phyloP scores from a whole-genome alignment of 2,888 invertebrate species.

The Tetragnatha montana region DNA sequence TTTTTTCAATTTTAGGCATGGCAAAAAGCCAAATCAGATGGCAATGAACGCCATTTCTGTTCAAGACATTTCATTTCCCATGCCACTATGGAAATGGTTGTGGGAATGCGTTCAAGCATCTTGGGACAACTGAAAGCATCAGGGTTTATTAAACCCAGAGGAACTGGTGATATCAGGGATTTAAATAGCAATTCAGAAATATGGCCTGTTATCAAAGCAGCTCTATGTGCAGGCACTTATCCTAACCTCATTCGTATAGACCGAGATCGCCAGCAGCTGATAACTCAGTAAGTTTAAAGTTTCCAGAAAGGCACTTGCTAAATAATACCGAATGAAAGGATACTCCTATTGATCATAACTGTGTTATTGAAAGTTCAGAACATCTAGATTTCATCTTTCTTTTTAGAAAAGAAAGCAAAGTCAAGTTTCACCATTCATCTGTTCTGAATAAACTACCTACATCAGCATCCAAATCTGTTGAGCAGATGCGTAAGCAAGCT shows the following conservation, averaged over 20 bases:
- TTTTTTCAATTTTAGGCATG: constrained; percentile 81
- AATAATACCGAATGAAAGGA: neutral
- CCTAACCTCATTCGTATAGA: constrained; percentile 89
- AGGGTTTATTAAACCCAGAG: constrained; percentile 82
- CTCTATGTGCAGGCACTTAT: constrained; percentile 90
- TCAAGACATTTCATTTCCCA: constrained; percentile 85
- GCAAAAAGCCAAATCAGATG: constrained; percentile 84
- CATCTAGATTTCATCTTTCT: no score
- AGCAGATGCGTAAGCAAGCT: constrained; percentile 76
- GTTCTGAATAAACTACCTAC: constrained; percentile 78
- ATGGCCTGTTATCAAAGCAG: constrained; percentile 94
- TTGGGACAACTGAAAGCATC: constrained; percentile 85
- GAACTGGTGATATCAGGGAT: constrained; percentile 82
- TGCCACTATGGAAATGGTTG: constrained; percentile 92
- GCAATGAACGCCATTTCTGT: constrained; percentile 84
- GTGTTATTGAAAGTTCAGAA: neutral
- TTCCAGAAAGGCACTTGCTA: neutral
- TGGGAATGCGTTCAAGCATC: constrained; percentile 88
- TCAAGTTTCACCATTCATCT: constrained; percentile 81
- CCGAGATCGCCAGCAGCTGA: constrained; percentile 80
- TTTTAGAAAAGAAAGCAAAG: constrained; percentile 80
- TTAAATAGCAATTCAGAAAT: constrained; percentile 89
- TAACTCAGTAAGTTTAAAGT: constrained; percentile 80
- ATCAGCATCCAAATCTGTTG: constrained; percentile 74
- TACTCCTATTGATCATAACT: neutral